These are phyloP conservation scores for Bos indicus DNA, from an alignment of 2,113 vertebrate genomes.

Conservation along the genomic window DNA sequence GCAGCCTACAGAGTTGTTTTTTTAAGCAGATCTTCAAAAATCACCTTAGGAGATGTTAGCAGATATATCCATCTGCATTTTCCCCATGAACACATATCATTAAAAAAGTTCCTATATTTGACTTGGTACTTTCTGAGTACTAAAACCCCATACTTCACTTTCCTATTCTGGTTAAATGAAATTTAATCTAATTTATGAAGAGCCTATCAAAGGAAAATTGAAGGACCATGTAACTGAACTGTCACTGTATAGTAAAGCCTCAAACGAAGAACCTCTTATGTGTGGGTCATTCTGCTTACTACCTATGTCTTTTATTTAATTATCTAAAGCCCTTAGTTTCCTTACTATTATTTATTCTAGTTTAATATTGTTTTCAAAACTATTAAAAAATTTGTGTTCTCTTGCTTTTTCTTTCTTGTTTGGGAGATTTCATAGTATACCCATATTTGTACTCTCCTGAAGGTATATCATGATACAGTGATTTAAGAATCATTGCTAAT, in stretches of 20 bases:
- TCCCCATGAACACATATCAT: background rate
- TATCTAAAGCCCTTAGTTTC: background rate
- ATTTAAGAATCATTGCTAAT: conserved; percentile 17
- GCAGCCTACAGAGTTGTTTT: background rate
- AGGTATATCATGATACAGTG: background rate
- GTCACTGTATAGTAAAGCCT: background rate
- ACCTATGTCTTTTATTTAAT: background rate
- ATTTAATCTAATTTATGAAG: conserved; percentile 24
- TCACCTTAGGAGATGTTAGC: background rate
- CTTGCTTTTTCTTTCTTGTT: background rate
- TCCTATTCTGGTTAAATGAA: background rate
- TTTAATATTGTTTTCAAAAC: conserved; percentile 39
- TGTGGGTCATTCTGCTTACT: background rate
- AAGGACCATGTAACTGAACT: background rate
- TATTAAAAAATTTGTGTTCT: conserved; percentile 14
- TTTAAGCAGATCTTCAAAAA: background rate
- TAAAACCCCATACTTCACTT: background rate
- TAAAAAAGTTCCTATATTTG: background rate
- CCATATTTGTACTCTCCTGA: background rate
- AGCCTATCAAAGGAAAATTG: conserved; percentile 26
- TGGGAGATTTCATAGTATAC: background rate
- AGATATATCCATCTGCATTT: conserved; percentile 34
- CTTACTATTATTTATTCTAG: background rate
- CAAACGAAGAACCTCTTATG: background rate
- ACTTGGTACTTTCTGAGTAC: background rate